Base-by-base conservation (phyloP, 1,140 invertebrate species). In the Anoplolepis gracilipes region DNA sequence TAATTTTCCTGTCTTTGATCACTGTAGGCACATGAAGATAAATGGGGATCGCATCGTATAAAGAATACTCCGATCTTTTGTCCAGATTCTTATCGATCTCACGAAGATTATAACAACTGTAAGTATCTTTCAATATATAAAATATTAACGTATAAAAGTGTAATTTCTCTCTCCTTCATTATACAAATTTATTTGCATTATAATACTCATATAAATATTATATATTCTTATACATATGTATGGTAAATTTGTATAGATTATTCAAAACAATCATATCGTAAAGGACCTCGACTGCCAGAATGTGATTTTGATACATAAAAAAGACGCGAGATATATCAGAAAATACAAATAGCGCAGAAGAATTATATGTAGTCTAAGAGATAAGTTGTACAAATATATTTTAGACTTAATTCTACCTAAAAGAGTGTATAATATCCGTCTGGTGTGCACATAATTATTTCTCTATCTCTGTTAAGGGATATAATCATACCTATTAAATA, bases 311-410 rank as follows among this genome's bases (percentile, higher is more conserved):
- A 82, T 39, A 72, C 78, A 33, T 82, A 53, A 82, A 22, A 42
- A 57, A 39, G 19, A 57, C 10, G 10, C 13, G 19, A 64, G 16
- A 6, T 33, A 16, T 22, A 1, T 42, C 39, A 57, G 19, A 46
- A 46, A 73, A 46, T 59, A 39, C 13, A 7, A 33, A 46, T 19
- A 82, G 2, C 8, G 19, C 16, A 4, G 1, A 69, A 53, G 46
- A n/a, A n/a, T n/a, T n/a, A n/a, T n/a, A 13, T 16, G 8, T 82
- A 72, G 1, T 59, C 3, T 59, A 72, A 59, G 33, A 57, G 6
- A 82, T 49, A 49, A 82, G n/a, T n/a, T 82, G 67, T 73, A 82
- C n/a, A 82, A 70, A 82, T 82, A 79, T n/a, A 79, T n/a, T 69
- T 57, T 79, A 82, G 67, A 42, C n/a, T 59, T 42, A 33, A 82